Evolutionary conservation across 2,888 invertebrate genomes (phyloP), one percentile per base, ranked within the genome.

Genomic region (Morpho helenor): DNA sequence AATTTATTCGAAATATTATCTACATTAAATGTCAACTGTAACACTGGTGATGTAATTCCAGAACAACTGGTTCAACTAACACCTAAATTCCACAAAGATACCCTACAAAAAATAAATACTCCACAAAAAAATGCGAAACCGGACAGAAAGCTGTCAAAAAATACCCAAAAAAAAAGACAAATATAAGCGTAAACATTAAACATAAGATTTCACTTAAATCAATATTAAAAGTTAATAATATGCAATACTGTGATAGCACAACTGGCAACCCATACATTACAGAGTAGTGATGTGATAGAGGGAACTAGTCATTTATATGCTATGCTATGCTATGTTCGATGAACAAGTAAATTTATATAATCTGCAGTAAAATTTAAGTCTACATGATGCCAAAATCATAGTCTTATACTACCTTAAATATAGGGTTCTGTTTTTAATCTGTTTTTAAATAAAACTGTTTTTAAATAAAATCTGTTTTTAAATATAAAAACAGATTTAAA

Each of bases 151-250:
- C 43, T 43, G 43, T 43, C 43, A 43, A 43, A 43, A 43, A n/a
- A 43, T 43, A 9, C n/a, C 8, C 8, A 43, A 43, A 43, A 43
- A n/a, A n/a, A 45, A 45, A 45, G 7, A 46, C 40, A 31, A 41
- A 53, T 47, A 60, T 66, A 66, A 69, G 63, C 62, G 66, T 66
- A 68, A 66, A 63, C 51, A 48, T 60, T 61, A 56, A 66, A 66
- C 62, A 51, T 65, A 65, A 66, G 44, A 66, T 65, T 67, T 49
- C 64, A 64, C 68, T 69, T 69, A 68, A 44, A 48, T 22, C 45
- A 45, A 51, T 10, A 51, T 7, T 42, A 51, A 22, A 22, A 22
- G 46, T 22, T 22, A 46, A 39, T 53, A 40, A 46, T 9, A 44
- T 22, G 40, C 40, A 53, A 53, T 53, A 53, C 53, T 53, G 53